Conservation (phyloP, 2,888 invertebrate genomes). For the Andricus curvator region DNA sequence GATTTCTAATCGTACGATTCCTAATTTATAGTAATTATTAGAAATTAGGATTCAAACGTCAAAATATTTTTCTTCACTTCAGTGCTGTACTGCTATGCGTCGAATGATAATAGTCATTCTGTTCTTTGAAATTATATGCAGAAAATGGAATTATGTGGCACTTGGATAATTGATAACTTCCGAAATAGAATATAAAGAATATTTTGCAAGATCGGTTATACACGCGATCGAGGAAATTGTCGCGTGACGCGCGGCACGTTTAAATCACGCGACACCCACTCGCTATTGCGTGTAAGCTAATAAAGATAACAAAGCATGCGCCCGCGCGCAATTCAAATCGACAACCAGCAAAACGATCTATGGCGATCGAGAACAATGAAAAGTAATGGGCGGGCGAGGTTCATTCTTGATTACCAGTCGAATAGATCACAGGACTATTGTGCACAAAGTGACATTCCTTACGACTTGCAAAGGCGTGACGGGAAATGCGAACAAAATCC, state of each 20-base stretch:
- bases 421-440: conserved; percentile 19
- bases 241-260: conserved; percentile 58
- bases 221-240: conserved; percentile 52
- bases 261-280: conserved; percentile 71
- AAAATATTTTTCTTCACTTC: neutral
- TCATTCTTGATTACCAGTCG: conserved; percentile 46
- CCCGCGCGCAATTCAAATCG: conserved; percentile 53
- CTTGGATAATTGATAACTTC: neutral
- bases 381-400: conserved; percentile 53
- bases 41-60: neutral
- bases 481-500: neutral
- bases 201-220: conserved; percentile 53
- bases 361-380: conserved; percentile 57
- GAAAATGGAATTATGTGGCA: neutral
- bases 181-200: conserved; percentile 23
- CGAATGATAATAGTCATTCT: neutral
- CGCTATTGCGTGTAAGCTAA: conserved; percentile 58
- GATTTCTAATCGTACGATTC: neutral
- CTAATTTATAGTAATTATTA: neutral
- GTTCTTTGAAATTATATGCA: neutral
- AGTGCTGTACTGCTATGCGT: neutral
- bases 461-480: conserved; percentile 14
- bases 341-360: conserved; percentile 55
- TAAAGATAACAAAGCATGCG: conserved; percentile 59
- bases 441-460: conserved; percentile 5